Evolutionary conservation across 64 coral and sea anemone species (phyloP), one percentile per base, ranked within the genome.

Genomic region (Astreopora myriophthalma): DNA sequence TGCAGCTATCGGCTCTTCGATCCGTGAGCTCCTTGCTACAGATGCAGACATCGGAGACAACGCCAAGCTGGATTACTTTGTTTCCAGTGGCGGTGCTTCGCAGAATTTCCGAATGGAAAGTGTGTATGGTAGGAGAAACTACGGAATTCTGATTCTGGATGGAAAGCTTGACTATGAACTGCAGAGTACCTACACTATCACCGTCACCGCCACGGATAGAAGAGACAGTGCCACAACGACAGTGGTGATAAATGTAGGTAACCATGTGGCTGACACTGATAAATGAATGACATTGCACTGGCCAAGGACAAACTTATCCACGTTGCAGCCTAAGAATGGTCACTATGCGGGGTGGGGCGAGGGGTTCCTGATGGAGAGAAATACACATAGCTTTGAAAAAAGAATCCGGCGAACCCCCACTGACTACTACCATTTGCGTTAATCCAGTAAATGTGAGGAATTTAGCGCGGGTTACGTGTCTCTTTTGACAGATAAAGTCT

Each of bases 161-260:
- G 90, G 90, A 29, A 92, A 92, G 39, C 80, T 92, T 3, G 90
- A 92, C 58, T 92, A 33, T 46, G 90, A 92, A 49, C 65, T 29
- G 12, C 33, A 23, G 26, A 12, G 27, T 14, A 62, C 69, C 1
- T 92, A 92, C 70, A 73, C 20, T 26, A 71, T 92, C 35, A 28
- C 85, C 57, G 76, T 92, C 5, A 92, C 90, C 23, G 90, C 90
- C 14, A 86, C 90, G 5, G 90, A 92, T 74, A 83, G 90, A 71
- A 92, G 86, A 73, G 23, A 44, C 83, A 75, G 80, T 51, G 90
- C 57, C 71, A 92, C 68, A 13, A 80, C 73, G n/a, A 39, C 34
- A 10, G 90, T 92, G 2, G 52, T 49, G 28, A 65, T 92, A 17
- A 92, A 25, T 48, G 90, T 92, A 64, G 76, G 80, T 49, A 48